A percentile compares a stretch with the other conserved stretches of the same genome.
Conservation (phyloP, 2,888 invertebrate genomes). For the Aporophyla lueneburgensis region DNA sequence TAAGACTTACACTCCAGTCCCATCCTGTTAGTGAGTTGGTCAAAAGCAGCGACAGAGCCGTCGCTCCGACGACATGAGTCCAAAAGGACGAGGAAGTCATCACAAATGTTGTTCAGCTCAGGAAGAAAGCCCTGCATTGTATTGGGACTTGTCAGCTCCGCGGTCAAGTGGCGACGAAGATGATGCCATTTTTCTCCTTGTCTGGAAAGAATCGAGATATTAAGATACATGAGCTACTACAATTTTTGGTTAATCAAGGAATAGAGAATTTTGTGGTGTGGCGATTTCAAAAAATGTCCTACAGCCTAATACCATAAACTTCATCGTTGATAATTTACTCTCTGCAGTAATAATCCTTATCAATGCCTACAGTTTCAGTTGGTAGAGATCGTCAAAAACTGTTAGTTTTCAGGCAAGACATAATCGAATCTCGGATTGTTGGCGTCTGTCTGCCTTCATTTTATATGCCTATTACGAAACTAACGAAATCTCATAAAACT, state of each 20-base stretch:
- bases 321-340: background rate
- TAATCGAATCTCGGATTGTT: background rate
- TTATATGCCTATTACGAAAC: slow-evolving; percentile 25
- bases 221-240: background rate
- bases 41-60: slow-evolving; percentile 91
- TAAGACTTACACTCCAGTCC: slow-evolving; percentile 95
- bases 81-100: slow-evolving; percentile 94
- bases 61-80: slow-evolving; percentile 88
- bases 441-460: background rate
- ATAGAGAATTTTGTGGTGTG: background rate
- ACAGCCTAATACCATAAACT: background rate
- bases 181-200: slow-evolving; percentile 95
- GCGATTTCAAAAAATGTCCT: background rate
- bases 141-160: slow-evolving; percentile 94
- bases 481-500: slow-evolving; percentile 23
- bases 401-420: background rate
- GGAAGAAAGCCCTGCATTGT: slow-evolving; percentile 94
- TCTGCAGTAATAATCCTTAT: background rate
- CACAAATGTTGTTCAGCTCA: slow-evolving; percentile 93
- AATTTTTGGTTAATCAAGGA: background rate
- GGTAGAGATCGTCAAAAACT: background rate
- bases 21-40: slow-evolving; percentile 94
- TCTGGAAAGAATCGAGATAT: slow-evolving; percentile 80
- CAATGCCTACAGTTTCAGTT: background rate
- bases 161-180: slow-evolving; percentile 93